Conservation (phyloP, 2,888 invertebrate genomes). For the Eumerus sabulonum region DNA sequence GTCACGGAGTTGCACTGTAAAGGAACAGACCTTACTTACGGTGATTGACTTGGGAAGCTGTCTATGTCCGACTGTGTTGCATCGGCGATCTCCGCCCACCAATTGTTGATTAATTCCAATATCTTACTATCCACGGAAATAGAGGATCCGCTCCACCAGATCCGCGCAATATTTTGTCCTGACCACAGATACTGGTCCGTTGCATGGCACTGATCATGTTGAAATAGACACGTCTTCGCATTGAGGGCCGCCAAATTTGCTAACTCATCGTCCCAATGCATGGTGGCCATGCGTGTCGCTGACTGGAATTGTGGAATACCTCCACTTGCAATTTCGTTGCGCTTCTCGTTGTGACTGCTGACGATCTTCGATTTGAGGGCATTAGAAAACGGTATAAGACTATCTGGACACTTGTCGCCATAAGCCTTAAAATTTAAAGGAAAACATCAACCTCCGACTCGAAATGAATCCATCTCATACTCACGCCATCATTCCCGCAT, state of each 20-base stretch:
- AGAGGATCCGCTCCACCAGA: slow-evolving; percentile 51
- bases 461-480: not conserved
- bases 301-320: slow-evolving; percentile 54
- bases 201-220: slow-evolving; percentile 73
- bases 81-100: slow-evolving; percentile 27
- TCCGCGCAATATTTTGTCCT: slow-evolving; percentile 74
- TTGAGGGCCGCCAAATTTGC: slow-evolving; percentile 72
- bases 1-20: not conserved
- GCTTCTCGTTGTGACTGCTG: slow-evolving; percentile 66
- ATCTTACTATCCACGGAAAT: not conserved
- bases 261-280: slow-evolving; percentile 72
- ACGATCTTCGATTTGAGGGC: slow-evolving; percentile 13
- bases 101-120: slow-evolving; percentile 7
- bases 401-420: slow-evolving; percentile 8
- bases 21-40: not conserved
- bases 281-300: slow-evolving; percentile 73
- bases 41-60: slow-evolving; percentile 64
- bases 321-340: slow-evolving; percentile 71
- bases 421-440: slow-evolving; percentile 18
- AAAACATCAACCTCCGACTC: no score
- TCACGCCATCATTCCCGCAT: slow-evolving; percentile 25
- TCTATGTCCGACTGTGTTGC: slow-evolving; percentile 65
- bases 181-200: slow-evolving; percentile 71
- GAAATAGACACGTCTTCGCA: slow-evolving; percentile 71
- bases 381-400: slow-evolving; percentile 3